These are phyloP conservation scores for Nothocercus julius DNA, from an alignment of 2,113 vertebrate species.

Conservation along the genomic window DNA sequence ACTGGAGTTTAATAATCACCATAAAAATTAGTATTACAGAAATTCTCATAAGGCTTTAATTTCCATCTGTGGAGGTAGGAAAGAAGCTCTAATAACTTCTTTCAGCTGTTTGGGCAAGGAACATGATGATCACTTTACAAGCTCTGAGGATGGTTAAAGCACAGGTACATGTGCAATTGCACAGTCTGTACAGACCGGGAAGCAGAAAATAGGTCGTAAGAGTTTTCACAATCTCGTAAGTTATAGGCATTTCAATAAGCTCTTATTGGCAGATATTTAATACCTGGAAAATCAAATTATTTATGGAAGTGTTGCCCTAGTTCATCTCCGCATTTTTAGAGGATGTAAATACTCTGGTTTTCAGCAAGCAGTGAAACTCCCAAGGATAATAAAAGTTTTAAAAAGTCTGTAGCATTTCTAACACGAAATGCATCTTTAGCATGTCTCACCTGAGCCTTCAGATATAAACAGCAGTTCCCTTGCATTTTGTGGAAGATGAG, in stretches of 20 bases:
- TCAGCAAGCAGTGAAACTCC: background rate
- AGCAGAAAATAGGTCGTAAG: background rate
- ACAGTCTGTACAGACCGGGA: background rate
- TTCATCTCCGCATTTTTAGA: background rate
- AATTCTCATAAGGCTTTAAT: background rate
- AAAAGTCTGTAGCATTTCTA: background rate
- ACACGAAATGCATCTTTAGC: background rate
- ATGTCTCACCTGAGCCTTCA: background rate
- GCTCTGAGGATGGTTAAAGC: background rate
- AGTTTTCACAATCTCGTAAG: background rate
- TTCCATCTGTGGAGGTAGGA: background rate
- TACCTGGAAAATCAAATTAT: background rate
- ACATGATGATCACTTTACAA: background rate
- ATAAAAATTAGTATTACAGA: background rate
- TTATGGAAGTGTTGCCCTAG: background rate
- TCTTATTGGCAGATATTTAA: background rate
- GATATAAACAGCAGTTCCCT: background rate
- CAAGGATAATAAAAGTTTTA: background rate
- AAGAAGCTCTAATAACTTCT: background rate
- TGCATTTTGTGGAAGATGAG: background rate
- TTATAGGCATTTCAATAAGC: background rate
- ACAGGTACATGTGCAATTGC: background rate
- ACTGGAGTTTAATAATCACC: background rate
- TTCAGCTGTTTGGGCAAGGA: background rate
- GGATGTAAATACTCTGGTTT: background rate